Percentiles rank a stretch among this genome's conserved stretches.
phyloP scores from a whole-genome alignment of 2,888 invertebrate genomes.

The Sympetrum striolatum region DNA sequence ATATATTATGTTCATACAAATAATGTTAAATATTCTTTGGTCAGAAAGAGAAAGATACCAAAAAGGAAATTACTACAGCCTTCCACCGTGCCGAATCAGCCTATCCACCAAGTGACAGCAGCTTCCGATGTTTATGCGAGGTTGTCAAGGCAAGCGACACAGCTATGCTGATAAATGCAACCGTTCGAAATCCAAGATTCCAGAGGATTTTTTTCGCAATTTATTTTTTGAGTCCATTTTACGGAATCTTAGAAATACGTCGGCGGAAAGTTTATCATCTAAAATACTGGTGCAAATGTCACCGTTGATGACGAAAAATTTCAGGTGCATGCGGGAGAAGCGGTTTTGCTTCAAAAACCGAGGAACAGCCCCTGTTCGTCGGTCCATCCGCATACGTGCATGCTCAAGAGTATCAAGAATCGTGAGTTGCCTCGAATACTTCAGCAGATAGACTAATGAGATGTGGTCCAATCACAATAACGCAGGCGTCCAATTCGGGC shows the following conservation, averaged over 20 bases:
- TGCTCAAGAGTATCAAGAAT: background rate
- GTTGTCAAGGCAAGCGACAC: background rate
- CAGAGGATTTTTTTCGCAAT: background rate
- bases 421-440: background rate
- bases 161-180: background rate
- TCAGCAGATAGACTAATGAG: background rate
- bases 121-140: background rate
- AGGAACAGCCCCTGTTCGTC: background rate
- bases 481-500: too few species aligned
- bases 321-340: background rate
- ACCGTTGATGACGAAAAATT: background rate
- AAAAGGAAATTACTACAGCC: background rate
- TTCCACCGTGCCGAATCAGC: background rate
- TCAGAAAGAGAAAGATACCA: background rate
- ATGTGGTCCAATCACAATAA: too few species aligned
- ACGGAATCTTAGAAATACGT: background rate
- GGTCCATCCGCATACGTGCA: background rate
- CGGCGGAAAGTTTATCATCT: background rate
- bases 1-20: slow-evolving; percentile 7
- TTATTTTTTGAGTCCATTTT: background rate
- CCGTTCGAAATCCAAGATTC: background rate
- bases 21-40: background rate
- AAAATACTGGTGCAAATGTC: background rate
- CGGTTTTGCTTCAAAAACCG: background rate
- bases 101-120: background rate